Evolutionary conservation across 1,140 invertebrate species (phyloP).

Genomic region (Lepidurus couesii): DNA sequence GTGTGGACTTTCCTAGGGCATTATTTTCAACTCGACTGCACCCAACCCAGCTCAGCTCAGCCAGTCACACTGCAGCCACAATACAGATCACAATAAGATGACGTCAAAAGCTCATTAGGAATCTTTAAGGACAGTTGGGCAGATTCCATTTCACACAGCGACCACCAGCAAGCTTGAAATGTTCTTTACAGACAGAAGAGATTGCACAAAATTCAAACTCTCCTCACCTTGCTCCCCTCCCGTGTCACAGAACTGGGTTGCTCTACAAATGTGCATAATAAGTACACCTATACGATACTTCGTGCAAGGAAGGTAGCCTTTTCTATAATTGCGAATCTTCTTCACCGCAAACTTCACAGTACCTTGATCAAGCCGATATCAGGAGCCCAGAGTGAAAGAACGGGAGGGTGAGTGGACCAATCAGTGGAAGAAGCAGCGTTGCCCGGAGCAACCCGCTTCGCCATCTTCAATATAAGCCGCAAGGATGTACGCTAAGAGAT

Average conservation of each 20-base stretch:
- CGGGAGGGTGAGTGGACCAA: background rate
- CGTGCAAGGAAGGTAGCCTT: background rate
- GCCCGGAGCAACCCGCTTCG: background rate
- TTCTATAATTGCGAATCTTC: constrained; percentile 1
- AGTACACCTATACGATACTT: background rate
- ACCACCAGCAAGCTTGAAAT: no score
- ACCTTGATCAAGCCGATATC: background rate
- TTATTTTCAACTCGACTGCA: background rate
- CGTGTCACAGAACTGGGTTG: no score
- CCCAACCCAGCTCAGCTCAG: background rate
- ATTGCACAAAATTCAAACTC: no score
- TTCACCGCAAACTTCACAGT: background rate
- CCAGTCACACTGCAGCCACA: background rate
- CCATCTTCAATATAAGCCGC: background rate
- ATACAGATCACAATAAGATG: background rate
- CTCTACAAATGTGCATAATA: no score
- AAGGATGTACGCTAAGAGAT: background rate
- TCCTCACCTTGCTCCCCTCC: no score
- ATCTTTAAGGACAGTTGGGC: background rate
- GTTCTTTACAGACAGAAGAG: no score
- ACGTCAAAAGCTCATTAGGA: background rate
- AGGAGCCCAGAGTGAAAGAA: background rate
- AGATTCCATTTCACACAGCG: no score
- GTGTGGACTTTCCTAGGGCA: background rate
- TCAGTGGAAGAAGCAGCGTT: constrained; percentile 6